A percentile compares a stretch with the other conserved stretches of the same genome.
phyloP scores from a whole-genome alignment of 1,140 invertebrate species.

The Drosophila parabipectinata region DNA sequence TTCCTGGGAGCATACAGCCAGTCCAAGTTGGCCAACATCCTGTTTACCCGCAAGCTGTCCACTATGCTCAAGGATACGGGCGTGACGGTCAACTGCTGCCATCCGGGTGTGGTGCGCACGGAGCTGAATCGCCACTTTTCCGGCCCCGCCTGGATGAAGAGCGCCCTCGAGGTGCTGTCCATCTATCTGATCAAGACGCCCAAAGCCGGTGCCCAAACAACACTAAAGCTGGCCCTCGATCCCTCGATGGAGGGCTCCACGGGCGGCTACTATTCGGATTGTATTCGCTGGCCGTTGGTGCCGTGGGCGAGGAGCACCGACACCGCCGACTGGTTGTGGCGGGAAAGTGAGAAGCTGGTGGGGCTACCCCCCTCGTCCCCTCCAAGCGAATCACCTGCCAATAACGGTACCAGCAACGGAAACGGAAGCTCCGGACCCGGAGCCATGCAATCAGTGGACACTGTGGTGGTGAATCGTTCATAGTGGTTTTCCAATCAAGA shows the following conservation, averaged over 20 bases:
- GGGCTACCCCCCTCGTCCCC: constrained; percentile 60
- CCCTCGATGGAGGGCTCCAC: constrained; percentile 88
- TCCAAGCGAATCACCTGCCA: constrained; percentile 2
- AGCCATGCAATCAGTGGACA: constrained; percentile 46
- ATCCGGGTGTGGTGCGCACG: constrained; percentile 90
- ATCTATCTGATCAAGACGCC: constrained; percentile 86
- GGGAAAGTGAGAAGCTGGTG: constrained; percentile 84
- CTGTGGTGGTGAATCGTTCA: constrained; percentile 60
- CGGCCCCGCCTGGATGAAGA: constrained; percentile 57
- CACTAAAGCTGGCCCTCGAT: constrained; percentile 90
- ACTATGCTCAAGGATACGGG: constrained; percentile 86
- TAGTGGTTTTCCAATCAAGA: constrained; percentile 14
- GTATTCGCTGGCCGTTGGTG: constrained; percentile 73
- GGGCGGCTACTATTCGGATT: constrained; percentile 87
- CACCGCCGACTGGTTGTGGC: constrained; percentile 90
- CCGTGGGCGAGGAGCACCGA: constrained; percentile 83
- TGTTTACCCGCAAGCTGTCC: constrained; percentile 89
- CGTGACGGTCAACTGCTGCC: constrained; percentile 88
- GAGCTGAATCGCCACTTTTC: constrained; percentile 89
- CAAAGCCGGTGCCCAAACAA: constrained; percentile 91
- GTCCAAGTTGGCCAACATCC: constrained; percentile 91
- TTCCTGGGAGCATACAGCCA: constrained; percentile 86
- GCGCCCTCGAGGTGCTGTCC: constrained; percentile 35
- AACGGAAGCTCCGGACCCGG: constrained; percentile 6
- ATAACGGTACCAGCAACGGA: constrained; percentile 24